Conservation (phyloP, 2,888 invertebrate species). For the Dinocampus coccinellae region DNA sequence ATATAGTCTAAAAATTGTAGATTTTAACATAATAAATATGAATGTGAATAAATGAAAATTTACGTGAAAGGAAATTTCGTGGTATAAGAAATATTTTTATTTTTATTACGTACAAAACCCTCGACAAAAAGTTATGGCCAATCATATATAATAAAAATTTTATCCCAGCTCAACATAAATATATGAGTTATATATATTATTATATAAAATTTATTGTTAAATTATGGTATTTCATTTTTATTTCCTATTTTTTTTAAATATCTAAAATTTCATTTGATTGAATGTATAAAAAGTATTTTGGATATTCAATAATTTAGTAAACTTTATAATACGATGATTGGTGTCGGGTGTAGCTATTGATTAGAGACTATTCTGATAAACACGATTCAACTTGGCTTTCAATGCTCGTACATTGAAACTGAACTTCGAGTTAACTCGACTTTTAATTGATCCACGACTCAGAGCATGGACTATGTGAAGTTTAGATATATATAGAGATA, state of each 20-base stretch:
- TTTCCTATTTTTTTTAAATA: no score
- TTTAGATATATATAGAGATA: constrained; percentile 1
- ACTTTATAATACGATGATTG: background rate
- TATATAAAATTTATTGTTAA: background rate
- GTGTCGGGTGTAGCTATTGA: background rate
- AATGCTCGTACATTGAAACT: background rate
- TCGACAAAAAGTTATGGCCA: background rate
- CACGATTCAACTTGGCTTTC: background rate
- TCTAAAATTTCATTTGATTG: background rate
- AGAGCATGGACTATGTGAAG: background rate
- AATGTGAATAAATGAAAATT: background rate
- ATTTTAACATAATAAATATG: background rate
- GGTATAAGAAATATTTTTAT: background rate
- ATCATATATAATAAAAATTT: background rate
- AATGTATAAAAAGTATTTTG: background rate
- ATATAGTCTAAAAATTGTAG: background rate
- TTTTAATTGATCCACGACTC: constrained; percentile 13
- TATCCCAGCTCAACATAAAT: background rate
- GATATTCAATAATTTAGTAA: background rate
- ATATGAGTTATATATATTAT: background rate
- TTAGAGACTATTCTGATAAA: background rate
- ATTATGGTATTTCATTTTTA: background rate
- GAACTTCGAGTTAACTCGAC: constrained; percentile 15
- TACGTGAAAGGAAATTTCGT: background rate
- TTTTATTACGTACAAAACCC: background rate